Base-by-base conservation (phyloP, 2,888 invertebrate genomes). In the Ctena decussata region DNA sequence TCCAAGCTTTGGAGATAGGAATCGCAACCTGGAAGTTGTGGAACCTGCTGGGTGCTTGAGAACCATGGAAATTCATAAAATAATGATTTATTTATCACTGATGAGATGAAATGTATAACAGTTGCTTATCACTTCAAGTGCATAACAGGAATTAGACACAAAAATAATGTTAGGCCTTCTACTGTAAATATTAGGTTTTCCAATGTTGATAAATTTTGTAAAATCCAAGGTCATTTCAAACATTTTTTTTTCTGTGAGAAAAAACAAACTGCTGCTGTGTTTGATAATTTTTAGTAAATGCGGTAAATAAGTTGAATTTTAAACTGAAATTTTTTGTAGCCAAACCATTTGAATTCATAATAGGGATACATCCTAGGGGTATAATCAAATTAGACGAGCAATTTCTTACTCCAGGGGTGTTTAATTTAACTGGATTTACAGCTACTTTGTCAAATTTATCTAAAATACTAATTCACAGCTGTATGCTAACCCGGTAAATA, bases 31-130 rank as follows among this genome's bases (percentile, higher is more conserved):
- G 35, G 35, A 65, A 35, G 11, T 35, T 15, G 15, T 21, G 35
- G 35, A 65, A 35, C 65, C 65, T 65, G 35, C 65, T 65, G 65
- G 32, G 32, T 35, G 18, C 30, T 30, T 12, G 5, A 60, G 30
- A 6, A 60, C 35, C 65, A 65, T 32, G 65, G 35, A 65, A 65
- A 35, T 12, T 65, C 65, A 65, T 65, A 65, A 57, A 65, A 65
- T 32, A 32, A 35, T 65, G 12, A 65, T 65, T 5, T 32, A 6
- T 65, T 35, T 35, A 65, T 32, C 65, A 65, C 35, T 32, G 65
- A 65, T 65, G 65, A 8, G 65, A 35, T 12, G 21, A 65, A n/a
- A 65, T 65, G n/a, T n/a, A n/a, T 35, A n/a, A 32, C 32, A 65
- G 65, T 65, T 35, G 60, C 30, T 60, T 60, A 60, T 60, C 24